Base-by-base conservation (phyloP, 2,113 vertebrate genomes). In the Nestor notabilis region DNA sequence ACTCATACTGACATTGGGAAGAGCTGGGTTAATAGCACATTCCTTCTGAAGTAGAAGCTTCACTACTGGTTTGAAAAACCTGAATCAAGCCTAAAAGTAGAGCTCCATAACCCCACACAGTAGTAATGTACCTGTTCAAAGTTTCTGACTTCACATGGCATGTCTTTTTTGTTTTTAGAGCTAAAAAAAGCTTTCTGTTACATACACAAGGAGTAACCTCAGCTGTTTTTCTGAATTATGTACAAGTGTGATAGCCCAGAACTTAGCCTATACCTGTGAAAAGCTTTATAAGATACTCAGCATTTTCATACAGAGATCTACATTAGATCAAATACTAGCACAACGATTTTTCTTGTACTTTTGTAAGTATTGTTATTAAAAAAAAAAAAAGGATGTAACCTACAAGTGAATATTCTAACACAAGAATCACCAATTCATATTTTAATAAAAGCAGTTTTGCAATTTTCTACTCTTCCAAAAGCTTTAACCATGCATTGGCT, bases 201-300 rank as follows among this genome's bases (percentile, higher is more conserved):
- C 74, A 53, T 74, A 61, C 41, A 84, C 65, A 91, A 85, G 50
- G 56, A 82, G 10, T 88, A 93, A 96, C 68, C 90, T 98, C 96
- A 96, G 93, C 93, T 96, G 86, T 93, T 96, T 70, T 95, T 97
- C 70, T 95, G 90, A 90, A 77, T 96, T 83, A 39, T 2, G 27
- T 71, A 61, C 21, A 87, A 93, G 93, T 80, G 89, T 95, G 61
- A 80, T 95, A 80, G 80, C 90, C 96, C 92, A 98, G 98, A 98
- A 98, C 97, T 97, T 98, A 97, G 97, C 97, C 91, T 93, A 72
- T 92, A 92, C 85, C 94, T 98, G 98, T 98, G 97, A 98, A 98
- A 97, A 98, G 69, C 87, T 98, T 96, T 97, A 91, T 87, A 83
- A 92, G 16, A 85, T 55, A 95, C 50, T 74, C 91, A 79, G 28